phyloP scores from a whole-genome alignment of 1,140 invertebrate genomes.

The Drosophila burlai region DNA sequence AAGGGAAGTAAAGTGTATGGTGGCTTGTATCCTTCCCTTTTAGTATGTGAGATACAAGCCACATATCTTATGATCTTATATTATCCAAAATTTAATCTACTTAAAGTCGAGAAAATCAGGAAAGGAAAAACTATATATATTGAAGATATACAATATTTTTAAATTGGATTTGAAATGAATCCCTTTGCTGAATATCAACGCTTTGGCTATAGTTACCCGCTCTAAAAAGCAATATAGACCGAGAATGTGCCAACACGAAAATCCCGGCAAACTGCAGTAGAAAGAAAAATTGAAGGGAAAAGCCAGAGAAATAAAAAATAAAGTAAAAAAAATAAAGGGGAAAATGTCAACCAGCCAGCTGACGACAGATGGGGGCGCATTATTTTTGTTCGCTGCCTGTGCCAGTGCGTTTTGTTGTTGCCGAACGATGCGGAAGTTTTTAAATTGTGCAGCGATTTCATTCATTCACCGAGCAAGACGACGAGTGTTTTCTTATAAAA shows the following conservation, averaged over 20 bases:
- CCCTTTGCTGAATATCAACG: background rate
- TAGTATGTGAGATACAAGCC: background rate
- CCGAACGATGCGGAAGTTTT: slow-evolving; percentile 70
- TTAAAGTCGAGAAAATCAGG: background rate
- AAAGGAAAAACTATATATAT: background rate
- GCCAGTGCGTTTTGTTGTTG: slow-evolving; percentile 49
- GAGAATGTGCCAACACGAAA: slow-evolving; percentile 10
- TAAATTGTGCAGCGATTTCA: slow-evolving; percentile 72
- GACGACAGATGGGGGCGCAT: slow-evolving; percentile 23
- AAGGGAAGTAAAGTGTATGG: slow-evolving; percentile 10
- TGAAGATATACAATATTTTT: background rate
- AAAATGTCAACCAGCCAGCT: slow-evolving; percentile 12
- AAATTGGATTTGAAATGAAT: slow-evolving; percentile 6
- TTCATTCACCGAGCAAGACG: slow-evolving; percentile 55
- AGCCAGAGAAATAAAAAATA: slow-evolving; percentile 1
- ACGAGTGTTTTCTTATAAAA: slow-evolving; percentile 38
- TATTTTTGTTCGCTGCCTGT: slow-evolving; percentile 13
- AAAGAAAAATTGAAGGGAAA: background rate
- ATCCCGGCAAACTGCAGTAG: slow-evolving; percentile 15
- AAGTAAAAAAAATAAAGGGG: background rate
- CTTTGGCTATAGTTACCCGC: background rate
- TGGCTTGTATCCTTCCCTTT: background rate
- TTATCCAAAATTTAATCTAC: background rate
- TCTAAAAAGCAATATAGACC: slow-evolving; percentile 7
- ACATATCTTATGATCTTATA: background rate